Base-by-base conservation (phyloP, 2,888 invertebrate genomes). In the Volucella inanis region DNA sequence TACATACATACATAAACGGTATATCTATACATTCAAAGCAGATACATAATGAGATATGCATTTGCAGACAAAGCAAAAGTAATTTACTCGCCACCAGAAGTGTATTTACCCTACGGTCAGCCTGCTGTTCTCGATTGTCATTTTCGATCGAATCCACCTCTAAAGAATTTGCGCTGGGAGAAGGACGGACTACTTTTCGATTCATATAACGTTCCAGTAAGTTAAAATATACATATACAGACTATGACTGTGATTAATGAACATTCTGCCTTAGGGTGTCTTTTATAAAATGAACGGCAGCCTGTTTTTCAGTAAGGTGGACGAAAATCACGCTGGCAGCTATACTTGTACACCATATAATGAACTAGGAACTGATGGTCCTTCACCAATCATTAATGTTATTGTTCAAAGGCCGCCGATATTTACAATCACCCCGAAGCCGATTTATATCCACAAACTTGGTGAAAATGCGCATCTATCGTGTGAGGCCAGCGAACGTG, bases 321-420 rank as follows among this genome's bases (percentile, higher is more conserved):
- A 96, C 90, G 96, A 96, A 90, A 94, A 94, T 8, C 97, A 98
- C 92, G 96, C 95, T 87, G 98, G 98, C 54, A 94, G 95, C 89
- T 98, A 98, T 92, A 95, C 96, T 82, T 98, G 98, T 92, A 97
- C 97, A 31, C 98, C 98, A 57, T 97, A 96, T 93, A 98, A 98
- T 92, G 94, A 95, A 87, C 94, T 98, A 89, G 98, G 98, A 65
- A 95, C 96, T 39, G 96, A 95, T 88, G 97, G 97, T 9, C 94
- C 97, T 31, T 98, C 98, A 70, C 94, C 96, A 43, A 94, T 95
- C 62, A 97, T 98, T 92, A 95, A 95, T 89, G 97, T 97, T 89
- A 94, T 96, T 89, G 97, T 97, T 87, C 95, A 95, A 93, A 95
- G 96, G 87, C 97, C 98, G 47, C 98, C 98, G 22, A 94, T 95